These are phyloP conservation scores for Lasioglossum malachurum DNA, from an alignment of 2,888 invertebrate genomes.

Conservation along the genomic window DNA sequence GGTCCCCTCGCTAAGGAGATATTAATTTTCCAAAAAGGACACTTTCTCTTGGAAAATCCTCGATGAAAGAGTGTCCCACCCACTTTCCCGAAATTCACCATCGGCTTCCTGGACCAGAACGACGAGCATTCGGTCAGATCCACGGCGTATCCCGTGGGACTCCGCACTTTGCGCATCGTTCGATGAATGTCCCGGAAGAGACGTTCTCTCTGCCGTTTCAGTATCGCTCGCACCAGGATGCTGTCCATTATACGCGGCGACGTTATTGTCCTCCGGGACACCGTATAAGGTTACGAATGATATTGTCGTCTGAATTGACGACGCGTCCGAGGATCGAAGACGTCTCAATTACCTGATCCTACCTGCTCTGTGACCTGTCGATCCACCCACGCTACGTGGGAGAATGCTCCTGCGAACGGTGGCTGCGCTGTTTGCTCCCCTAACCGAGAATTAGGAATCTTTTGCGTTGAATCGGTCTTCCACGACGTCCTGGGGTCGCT, in stretches of 20 bases:
- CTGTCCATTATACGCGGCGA: conserved; percentile 61
- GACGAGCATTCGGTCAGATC: conserved; percentile 46
- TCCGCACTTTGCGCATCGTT: conserved; percentile 56
- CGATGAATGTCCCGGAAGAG: conserved; percentile 72
- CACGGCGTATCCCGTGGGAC: conserved; percentile 69
- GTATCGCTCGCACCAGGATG: conserved; percentile 63
- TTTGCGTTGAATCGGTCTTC: neutral
- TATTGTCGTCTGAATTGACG: conserved; percentile 59
- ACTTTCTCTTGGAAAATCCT: neutral
- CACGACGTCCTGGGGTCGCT: neutral
- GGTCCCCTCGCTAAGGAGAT: neutral
- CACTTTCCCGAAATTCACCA: neutral
- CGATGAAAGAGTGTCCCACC: neutral
- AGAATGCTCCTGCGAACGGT: conserved; percentile 31
- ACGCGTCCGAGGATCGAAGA: conserved; percentile 63
- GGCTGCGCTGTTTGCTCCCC: neutral
- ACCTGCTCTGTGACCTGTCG: conserved; percentile 71
- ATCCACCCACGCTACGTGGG: conserved; percentile 49
- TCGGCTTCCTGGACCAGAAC: conserved; percentile 20
- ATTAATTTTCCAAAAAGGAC: neutral
- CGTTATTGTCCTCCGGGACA: conserved; percentile 67
- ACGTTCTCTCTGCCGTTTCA: conserved; percentile 44
- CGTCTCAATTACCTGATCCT: conserved; percentile 79
- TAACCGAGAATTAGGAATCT: conserved; percentile 11
- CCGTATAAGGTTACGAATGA: conserved; percentile 74